Evolutionary conservation across 2,797 vertebrate genomes (phyloP), one percentile per base, ranked within the genome.

Genomic region (Coreius guichenoti): DNA sequence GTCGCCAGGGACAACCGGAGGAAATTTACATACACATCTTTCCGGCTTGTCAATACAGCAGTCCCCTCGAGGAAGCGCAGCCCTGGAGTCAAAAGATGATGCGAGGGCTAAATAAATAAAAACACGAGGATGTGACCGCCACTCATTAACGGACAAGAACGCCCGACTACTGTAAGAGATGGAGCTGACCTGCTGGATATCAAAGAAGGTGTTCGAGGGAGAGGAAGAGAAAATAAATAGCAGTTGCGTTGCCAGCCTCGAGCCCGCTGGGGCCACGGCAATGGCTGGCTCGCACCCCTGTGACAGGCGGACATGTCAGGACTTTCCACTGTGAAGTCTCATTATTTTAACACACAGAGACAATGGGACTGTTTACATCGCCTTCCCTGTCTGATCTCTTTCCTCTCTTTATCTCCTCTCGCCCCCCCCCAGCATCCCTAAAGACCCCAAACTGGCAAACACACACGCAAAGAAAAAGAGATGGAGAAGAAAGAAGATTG

Each of bases 291-390:
- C 87, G 82, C 80, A 86, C 84, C 69, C 81, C 72, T 86, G 88
- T 90, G 91, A 91, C 89, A 82, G 83, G 84, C 73, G 73, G 76
- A 88, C 63, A 74, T 88, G 86, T 88, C 90, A 90, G 87, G 76
- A 84, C 89, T 75, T 87, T 89, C 87, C 83, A 68, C 87, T 90
- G 86, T 92, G 90, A 92, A 89, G 90, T 91, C 90, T 92, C 87
- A 91, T 91, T 91, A 91, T 91, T 91, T 90, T 92, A 91, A 90
- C 92, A 95, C 94, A 93, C 91, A 80, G 89, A 90, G 90, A 90
- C 91, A 92, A 91, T 84, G 85, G 87, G 73, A 81, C 88, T 92
- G 90, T 92, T 90, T 91, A 91, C 90, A 89, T 88, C 91, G 89
- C 90, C 90, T 90, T 93, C 90, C 91, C 85, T 80, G 51, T 88